Conservation (phyloP, 2,888 invertebrate species). For the Altica lythri region DNA sequence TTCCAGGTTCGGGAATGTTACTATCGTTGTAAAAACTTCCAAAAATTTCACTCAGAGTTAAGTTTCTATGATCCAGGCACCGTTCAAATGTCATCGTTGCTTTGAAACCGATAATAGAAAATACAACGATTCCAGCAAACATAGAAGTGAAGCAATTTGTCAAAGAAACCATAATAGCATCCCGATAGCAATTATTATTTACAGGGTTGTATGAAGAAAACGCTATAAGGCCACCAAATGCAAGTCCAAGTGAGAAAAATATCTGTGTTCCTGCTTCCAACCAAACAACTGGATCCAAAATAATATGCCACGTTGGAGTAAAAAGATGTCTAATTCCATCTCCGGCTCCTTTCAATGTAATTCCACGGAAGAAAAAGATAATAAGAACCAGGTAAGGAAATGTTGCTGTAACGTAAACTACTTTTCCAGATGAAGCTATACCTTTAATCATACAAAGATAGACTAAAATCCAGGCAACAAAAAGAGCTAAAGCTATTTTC, state of each 20-base stretch:
- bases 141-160: slow-evolving; percentile 95
- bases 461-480: slow-evolving; percentile 91
- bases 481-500: slow-evolving; percentile 85
- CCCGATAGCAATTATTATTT: slow-evolving; percentile 94
- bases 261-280: slow-evolving; percentile 97
- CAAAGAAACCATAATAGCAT: slow-evolving; percentile 89
- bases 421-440: slow-evolving; percentile 95
- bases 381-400: slow-evolving; percentile 95
- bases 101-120: slow-evolving; percentile 93
- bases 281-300: slow-evolving; percentile 95
- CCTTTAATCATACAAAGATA: slow-evolving; percentile 98
- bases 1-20: slow-evolving; percentile 63
- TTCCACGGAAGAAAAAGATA: slow-evolving; percentile 94
- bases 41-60: slow-evolving; percentile 63
- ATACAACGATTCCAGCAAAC: slow-evolving; percentile 93
- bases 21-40: slow-evolving; percentile 59
- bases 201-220: slow-evolving; percentile 97
- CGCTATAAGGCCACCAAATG: slow-evolving; percentile 94
- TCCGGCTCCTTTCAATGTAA: slow-evolving; percentile 76
- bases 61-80: slow-evolving; percentile 69
- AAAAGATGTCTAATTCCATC: slow-evolving; percentile 89
- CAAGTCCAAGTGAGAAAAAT: slow-evolving; percentile 93
- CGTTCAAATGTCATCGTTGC: slow-evolving; percentile 82
- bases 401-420: slow-evolving; percentile 94
- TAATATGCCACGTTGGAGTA: slow-evolving; percentile 89